Base-by-base conservation (phyloP, 2,113 vertebrate genomes). In the Physeter macrocephalus region DNA sequence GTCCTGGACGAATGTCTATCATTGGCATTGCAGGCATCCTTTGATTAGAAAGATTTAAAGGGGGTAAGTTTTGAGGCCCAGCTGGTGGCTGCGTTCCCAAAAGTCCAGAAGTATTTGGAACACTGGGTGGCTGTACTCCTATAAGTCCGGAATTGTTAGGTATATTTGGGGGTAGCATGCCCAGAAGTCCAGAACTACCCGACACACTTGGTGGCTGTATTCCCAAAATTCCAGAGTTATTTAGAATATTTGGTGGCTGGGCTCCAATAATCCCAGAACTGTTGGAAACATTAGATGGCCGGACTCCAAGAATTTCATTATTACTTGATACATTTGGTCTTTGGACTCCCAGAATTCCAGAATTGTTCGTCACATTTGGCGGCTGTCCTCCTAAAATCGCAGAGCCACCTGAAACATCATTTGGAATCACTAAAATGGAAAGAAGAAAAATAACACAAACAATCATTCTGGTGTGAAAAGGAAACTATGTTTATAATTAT, bases 1-100 rank as follows among this genome's bases (percentile, higher is more conserved):
- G 98, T 97, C 99, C 99, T 36, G 99, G 99, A 89, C 99, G 99
- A 81, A 99, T 98, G 93, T 99, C 99, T 94, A 99, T 98, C 34
- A 99, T 99, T 97, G 99, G 98, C 97, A 99, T 98, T 90, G 99
- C 99, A 0, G 99, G 99, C 99, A 99, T 99, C 92, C 99, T 99
- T 98, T 99, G 99, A 96, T 94, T 98, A 88, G 98, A 62, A 93
- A 99, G 98, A 97, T 96, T 99, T 92, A 99, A 97, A 97, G 99
- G 99, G 97, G 99, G 99, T 94, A 99, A 98, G 6, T 98, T 99
- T 91, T 99, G 99, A 97, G 99, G 97, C 13, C 99, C 99, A 94
- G 99, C 98, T 88, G 99, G 99, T 98, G 95, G 99, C 92, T 99
- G 99, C 98, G 99, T 99, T 94, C 99, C 99, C 96, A 99, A 95